Conservation (phyloP, 2,797 vertebrate species). For the Rhynchonycteris naso region DNA sequence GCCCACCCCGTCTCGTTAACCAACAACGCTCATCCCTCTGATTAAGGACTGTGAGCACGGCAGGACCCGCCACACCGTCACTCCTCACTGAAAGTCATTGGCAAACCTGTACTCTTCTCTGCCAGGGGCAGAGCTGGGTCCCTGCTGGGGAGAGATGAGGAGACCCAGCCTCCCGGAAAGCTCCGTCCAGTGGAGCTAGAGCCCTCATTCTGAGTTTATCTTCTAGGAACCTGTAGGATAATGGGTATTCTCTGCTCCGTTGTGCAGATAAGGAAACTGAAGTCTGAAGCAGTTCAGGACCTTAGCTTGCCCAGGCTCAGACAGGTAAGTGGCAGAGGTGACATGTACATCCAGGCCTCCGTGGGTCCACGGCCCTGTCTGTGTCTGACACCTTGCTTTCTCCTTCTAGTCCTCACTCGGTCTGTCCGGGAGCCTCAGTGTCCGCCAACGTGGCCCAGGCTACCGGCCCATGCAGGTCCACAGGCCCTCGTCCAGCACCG, state of each 20-base stretch:
- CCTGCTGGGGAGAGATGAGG: neutral
- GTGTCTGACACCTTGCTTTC: neutral
- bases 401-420: neutral
- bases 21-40: neutral
- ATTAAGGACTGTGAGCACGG: slow-evolving; percentile 72
- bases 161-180: neutral
- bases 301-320: neutral
- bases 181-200: neutral
- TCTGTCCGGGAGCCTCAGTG: neutral
- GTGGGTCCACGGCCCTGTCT: neutral
- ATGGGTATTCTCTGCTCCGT: neutral
- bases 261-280: neutral
- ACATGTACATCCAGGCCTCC: neutral
- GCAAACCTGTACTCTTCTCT: neutral
- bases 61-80: neutral
- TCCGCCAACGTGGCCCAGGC: neutral
- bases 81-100: neutral
- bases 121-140: too few relatives aligned
- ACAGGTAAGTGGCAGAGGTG: neutral
- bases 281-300: neutral
- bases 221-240: neutral
- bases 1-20: neutral
- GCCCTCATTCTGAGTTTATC: accelerated
- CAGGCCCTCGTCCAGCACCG: neutral
- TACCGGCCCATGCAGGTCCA: neutral